A percentile compares a stretch with the other conserved stretches of the same genome.
Conservation (phyloP, 2,113 vertebrate genomes). For the Hemiprocne comata region DNA sequence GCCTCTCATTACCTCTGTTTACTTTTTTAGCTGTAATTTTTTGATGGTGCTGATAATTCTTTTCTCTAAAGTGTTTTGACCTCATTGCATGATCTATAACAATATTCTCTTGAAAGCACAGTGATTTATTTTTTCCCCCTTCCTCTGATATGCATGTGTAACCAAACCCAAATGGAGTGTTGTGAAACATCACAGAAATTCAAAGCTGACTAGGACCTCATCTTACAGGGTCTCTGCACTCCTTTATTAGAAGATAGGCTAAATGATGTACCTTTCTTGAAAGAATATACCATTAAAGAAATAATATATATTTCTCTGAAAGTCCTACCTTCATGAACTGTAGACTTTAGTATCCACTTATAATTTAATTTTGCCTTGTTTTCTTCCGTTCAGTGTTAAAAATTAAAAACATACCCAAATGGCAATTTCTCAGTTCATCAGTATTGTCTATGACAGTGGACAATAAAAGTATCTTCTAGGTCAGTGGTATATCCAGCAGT, state of each 20-base stretch:
- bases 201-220: background rate
- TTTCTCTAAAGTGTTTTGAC: conserved; percentile 13
- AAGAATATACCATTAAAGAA: conserved; percentile 12
- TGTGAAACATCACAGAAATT: conserved; percentile 12
- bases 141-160: background rate
- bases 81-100: background rate
- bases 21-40: background rate
- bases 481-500: background rate
- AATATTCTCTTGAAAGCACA: background rate
- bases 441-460: background rate
- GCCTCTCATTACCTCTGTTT: conserved; percentile 14
- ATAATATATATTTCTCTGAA: background rate
- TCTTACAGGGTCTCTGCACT: background rate
- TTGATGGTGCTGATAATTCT: background rate
- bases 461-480: background rate
- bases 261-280: background rate
- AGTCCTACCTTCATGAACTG: background rate
- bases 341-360: background rate
- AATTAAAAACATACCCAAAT: background rate
- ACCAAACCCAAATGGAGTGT: background rate
- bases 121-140: background rate
- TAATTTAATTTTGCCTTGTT: background rate
- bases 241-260: conserved; percentile 7
- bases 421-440: background rate
- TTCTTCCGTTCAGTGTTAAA: background rate